These are phyloP conservation scores for Pogonus chalceus DNA, from an alignment of 1,140 invertebrate species.

Conservation along the genomic window DNA sequence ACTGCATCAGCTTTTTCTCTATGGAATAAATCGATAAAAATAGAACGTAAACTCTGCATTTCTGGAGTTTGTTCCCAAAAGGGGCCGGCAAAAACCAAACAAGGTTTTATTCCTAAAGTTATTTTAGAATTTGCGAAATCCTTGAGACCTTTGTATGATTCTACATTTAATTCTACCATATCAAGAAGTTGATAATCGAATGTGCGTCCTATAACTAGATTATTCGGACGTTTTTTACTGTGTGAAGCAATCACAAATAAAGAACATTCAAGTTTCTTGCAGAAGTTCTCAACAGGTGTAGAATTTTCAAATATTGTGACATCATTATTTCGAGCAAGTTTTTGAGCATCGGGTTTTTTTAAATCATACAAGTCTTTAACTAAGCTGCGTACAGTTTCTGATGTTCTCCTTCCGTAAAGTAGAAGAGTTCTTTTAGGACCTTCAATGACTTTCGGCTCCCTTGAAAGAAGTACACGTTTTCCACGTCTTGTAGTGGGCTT, in stretches of 20 bases:
- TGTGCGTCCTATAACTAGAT: constrained; percentile 79
- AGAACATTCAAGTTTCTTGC: constrained; percentile 76
- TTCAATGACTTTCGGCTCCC: constrained; percentile 83
- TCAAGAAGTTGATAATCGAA: constrained; percentile 87
- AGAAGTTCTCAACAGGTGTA: constrained; percentile 71
- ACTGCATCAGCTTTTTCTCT: constrained; percentile 72
- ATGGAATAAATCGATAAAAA: constrained; percentile 90
- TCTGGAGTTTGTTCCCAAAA: constrained; percentile 76
- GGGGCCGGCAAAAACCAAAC: constrained; percentile 88
- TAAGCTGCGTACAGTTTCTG: constrained; percentile 58
- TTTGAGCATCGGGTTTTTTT: constrained; percentile 74
- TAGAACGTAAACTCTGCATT: constrained; percentile 72
- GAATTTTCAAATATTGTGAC: constrained; percentile 80
- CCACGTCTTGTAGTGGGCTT: constrained; percentile 84
- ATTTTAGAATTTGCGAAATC: constrained; percentile 30
- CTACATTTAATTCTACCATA: constrained; percentile 93
- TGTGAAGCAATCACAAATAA: constrained; percentile 86
- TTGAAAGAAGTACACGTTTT: constrained; percentile 69
- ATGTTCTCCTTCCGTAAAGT: constrained; percentile 76
- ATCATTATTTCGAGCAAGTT: constrained; percentile 72
- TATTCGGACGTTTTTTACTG: constrained; percentile 90
- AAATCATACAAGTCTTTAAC: constrained; percentile 82
- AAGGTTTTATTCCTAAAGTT: constrained; percentile 71
- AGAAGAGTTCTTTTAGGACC: constrained; percentile 77
- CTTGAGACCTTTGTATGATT: constrained; percentile 49